Percentiles rank a stretch among this genome's conserved stretches.
These are phyloP conservation scores for Clarias macrocephalus DNA, from an alignment of 2,113 vertebrate species.

Conservation along the genomic window DNA sequence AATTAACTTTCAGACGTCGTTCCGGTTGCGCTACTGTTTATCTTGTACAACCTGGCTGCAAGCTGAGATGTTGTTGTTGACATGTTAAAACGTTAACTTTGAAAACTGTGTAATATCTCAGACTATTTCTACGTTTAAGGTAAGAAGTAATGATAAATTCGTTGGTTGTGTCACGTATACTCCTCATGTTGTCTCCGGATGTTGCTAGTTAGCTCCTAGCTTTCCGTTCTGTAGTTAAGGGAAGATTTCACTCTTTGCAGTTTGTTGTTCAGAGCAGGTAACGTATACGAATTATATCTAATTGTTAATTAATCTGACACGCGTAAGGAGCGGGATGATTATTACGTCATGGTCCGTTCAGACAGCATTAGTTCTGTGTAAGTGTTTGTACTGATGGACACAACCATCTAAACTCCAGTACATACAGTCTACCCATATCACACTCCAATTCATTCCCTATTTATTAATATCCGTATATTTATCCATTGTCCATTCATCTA, in stretches of 20 bases:
- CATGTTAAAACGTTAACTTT: constrained; percentile 48
- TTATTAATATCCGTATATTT: not conserved
- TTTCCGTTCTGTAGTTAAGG: not conserved
- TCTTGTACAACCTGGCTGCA: not conserved
- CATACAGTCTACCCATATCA: not conserved
- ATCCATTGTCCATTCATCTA: not conserved
- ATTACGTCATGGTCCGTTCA: not conserved
- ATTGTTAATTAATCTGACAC: not conserved
- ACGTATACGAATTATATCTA: not conserved
- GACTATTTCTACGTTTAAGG: constrained; percentile 43
- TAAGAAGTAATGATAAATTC: constrained; percentile 40
- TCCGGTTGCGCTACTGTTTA: not conserved
- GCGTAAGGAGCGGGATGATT: not conserved
- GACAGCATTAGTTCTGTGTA: not conserved
- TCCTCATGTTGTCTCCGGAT: not conserved
- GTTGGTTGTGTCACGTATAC: not conserved
- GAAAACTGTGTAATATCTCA: not conserved
- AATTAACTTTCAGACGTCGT: constrained; percentile 50
- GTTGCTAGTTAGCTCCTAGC: not conserved
- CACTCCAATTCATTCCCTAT: not conserved
- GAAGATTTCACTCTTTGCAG: not conserved
- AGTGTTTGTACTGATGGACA: not conserved
- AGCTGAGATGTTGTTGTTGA: not conserved
- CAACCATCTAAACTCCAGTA: not conserved
- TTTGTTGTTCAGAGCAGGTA: not conserved